Base-by-base conservation (phyloP, 2,888 invertebrate genomes). In the Phengaris alcon region DNA sequence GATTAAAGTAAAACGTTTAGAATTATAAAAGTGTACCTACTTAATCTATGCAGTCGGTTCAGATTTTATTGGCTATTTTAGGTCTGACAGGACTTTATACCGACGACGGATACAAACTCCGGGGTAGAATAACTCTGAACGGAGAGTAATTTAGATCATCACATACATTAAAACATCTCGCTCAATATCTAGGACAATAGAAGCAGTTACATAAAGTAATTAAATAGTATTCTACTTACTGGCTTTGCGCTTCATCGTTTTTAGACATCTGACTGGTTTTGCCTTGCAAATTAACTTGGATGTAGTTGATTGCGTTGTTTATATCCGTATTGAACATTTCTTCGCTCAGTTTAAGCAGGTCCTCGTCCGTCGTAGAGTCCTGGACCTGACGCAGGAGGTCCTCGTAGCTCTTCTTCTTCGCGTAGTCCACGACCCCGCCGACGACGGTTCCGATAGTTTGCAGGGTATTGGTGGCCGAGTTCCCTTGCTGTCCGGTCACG, bases 231-330 rank as follows among this genome's bases (percentile, higher is more conserved):
- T 15, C 68, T 77, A 79, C 82, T 81, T 74, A 83, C 83, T 95
- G 96, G 82, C 95, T 86, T 76, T 96, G 95, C 10, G 97, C 97
- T 85, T 96, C 95, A 85, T 97, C 97, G 74, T 89, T 94, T 78
- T 93, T 93, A 52, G 95, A 96, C 82, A 95, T 94, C 70, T 96
- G 95, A 44, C 95, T 94, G 8, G 97, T 97, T 86, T 95, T 95
- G 77, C 96, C 96, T 90, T 97, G 97, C 78, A 95, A 88, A 87
- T 97, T 96, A 54, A 97, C 88, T 54, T 94, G 95, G 70, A 97
- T 95, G 82, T 95, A 94, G 82, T 90, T 94, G 74, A 96, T 93
- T n/a, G 96, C 96, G 84, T 96, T 97, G 86, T 97, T 97, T 46
- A 92, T 88, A 84, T 97, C 97, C 81, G 96, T 95, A 78, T 94